A percentile compares a stretch with the other conserved stretches of the same genome.
These are phyloP conservation scores for Tadarida brasiliensis DNA, from an alignment of 2,797 vertebrate genomes.

Conservation along the genomic window DNA sequence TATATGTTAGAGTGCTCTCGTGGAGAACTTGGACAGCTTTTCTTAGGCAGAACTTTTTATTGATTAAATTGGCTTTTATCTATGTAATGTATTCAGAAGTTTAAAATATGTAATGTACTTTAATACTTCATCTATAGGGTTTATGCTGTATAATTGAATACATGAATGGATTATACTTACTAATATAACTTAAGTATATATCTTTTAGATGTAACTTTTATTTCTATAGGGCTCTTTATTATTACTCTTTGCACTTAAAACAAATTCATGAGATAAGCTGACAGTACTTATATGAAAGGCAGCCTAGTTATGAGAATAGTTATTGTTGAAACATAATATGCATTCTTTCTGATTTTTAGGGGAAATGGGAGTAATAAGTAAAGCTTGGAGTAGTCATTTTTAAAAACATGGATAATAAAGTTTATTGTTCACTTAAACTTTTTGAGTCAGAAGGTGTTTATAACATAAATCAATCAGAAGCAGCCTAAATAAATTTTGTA, in stretches of 20 bases:
- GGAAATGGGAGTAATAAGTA: not conserved
- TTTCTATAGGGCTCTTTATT: not conserved
- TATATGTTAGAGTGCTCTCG: not conserved
- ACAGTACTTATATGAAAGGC: not conserved
- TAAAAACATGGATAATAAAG: not conserved
- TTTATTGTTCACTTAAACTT: not conserved
- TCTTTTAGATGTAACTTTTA: not conserved
- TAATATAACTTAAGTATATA: not conserved
- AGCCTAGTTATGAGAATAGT: not conserved
- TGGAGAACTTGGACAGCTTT: constrained; percentile 6
- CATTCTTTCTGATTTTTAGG: constrained; percentile 4
- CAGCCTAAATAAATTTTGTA: constrained; percentile 9
- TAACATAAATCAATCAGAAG: not conserved
- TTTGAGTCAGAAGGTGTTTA: constrained; percentile 24
- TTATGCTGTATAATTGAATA: not conserved
- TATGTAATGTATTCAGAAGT: not conserved
- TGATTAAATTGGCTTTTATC: constrained; percentile 47
- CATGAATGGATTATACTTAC: not conserved
- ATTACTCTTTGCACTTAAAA: constrained; percentile 11
- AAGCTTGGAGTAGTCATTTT: constrained; percentile 38
- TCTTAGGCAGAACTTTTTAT: not conserved
- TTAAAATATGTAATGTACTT: not conserved
- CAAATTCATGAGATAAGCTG: not conserved
- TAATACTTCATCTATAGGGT: not conserved
- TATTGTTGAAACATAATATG: not conserved